Conservation (phyloP, 1,140 invertebrate genomes). For the Bacillus rossius region DNA sequence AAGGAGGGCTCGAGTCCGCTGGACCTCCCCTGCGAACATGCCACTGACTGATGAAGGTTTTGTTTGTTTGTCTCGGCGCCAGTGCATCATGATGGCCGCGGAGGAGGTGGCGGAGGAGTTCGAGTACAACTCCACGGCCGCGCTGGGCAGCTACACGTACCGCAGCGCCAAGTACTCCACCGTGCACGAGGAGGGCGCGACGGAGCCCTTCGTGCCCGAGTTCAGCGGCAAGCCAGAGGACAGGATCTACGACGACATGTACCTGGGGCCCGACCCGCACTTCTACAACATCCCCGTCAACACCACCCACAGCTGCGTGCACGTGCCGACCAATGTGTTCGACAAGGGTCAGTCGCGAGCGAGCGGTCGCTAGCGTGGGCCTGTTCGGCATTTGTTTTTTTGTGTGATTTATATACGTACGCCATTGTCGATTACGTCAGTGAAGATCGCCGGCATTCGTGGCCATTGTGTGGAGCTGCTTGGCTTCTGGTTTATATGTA, state of each 20-base stretch:
- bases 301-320: conserved; percentile 76
- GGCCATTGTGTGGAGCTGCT: not conserved
- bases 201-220: not conserved
- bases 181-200: not conserved
- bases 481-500: too few relatives aligned
- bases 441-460: not conserved
- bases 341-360: conserved; percentile 58
- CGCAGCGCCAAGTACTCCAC: conserved; percentile 65
- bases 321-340: conserved; percentile 92
- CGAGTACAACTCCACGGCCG: not conserved
- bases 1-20: not conserved
- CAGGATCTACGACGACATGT: conserved; percentile 16
- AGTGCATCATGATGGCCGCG: conserved; percentile 11
- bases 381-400: conserved; percentile 15
- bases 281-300: conserved; percentile 85
- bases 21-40: too few relatives aligned
- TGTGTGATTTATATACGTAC: not conserved
- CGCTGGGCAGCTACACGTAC: conserved; percentile 49
- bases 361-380: too few relatives aligned
- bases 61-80: not conserved
- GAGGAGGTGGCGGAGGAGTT: conserved; percentile 1
- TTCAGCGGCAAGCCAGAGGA: conserved; percentile 16
- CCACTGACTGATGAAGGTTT: too few relatives aligned
- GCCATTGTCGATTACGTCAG: not conserved
- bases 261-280: conserved; percentile 40